Evolutionary conservation across 1,140 invertebrate species (phyloP).

Genomic region (Spodoptera litura): DNA sequence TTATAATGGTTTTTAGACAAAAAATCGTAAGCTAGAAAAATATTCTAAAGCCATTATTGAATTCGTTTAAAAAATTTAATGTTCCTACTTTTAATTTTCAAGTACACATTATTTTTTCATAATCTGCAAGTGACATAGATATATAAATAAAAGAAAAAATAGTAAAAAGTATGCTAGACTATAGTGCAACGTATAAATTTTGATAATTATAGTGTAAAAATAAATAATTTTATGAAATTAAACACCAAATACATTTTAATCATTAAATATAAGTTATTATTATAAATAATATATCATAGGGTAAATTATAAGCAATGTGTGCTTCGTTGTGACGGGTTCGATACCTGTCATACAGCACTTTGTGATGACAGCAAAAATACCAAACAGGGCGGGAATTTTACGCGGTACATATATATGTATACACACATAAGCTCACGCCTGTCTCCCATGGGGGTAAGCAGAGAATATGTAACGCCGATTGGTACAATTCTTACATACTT

Average conservation of each 20-base stretch:
- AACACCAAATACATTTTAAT: conserved; percentile 79
- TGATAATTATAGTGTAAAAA: conserved; percentile 37
- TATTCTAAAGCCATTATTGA: neutral
- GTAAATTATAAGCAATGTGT: neutral
- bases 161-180: conserved; percentile 51
- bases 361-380: neutral
- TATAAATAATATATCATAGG: conserved; percentile 22
- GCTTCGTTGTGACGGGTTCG: neutral
- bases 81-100: conserved; percentile 17
- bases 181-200: conserved; percentile 54
- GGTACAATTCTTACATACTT: too few relatives aligned
- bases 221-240: conserved; percentile 72
- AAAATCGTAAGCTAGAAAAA: neutral
- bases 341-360: neutral
- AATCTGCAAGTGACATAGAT: conserved; percentile 34
- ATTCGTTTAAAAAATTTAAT: conserved; percentile 15
- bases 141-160: conserved; percentile 32
- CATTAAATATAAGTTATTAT: conserved; percentile 50
- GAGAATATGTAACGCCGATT: too few relatives aligned
- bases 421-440: too few relatives aligned
- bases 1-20: conserved; percentile 17
- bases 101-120: conserved; percentile 2
- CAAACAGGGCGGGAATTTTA: too few relatives aligned
- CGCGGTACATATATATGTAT: too few relatives aligned
- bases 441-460: too few relatives aligned